Percentiles rank a stretch among this genome's conserved stretches.
Evolutionary conservation across 2,113 vertebrate genomes (phyloP).

Genomic region (Eulemur rufifrons): DNA sequence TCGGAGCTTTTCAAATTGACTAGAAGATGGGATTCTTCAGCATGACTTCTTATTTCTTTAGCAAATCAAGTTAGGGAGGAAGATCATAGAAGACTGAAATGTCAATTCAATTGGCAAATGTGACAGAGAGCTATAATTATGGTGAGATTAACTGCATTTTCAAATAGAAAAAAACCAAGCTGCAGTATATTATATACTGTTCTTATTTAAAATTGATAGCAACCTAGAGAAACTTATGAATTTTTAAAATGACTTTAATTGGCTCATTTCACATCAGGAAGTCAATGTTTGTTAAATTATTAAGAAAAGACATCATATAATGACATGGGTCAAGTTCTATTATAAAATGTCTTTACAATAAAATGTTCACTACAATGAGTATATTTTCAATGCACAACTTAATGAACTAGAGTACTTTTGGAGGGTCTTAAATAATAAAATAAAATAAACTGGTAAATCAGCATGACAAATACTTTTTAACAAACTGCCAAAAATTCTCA

Average conservation of each 20-base stretch:
- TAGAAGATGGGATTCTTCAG: neutral
- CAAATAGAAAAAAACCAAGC: slow-evolving; percentile 39
- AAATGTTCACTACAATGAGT: slow-evolving; percentile 18
- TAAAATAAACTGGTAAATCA: neutral
- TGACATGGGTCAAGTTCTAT: slow-evolving; percentile 44
- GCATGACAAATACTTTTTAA: neutral
- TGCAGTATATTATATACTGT: slow-evolving; percentile 40
- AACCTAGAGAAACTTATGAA: slow-evolving; percentile 51
- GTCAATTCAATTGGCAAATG: neutral
- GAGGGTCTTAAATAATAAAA: slow-evolving; percentile 13
- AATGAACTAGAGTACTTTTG: slow-evolving; percentile 10
- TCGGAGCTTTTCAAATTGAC: neutral
- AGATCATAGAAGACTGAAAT: neutral
- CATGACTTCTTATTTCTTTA: neutral
- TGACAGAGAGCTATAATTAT: slow-evolving; percentile 18
- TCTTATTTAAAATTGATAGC: slow-evolving; percentile 68
- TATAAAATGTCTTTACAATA: slow-evolving; percentile 4
- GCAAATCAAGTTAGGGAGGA: neutral
- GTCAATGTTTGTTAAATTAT: slow-evolving; percentile 66
- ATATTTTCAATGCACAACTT: neutral
- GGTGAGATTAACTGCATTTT: slow-evolving; percentile 36
- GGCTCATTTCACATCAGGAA: slow-evolving; percentile 60
- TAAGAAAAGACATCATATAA: slow-evolving; percentile 40
- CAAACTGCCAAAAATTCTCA: neutral
- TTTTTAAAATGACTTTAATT: slow-evolving; percentile 67